These are phyloP conservation scores for Oasisia sp. DNA, from an alignment of 2,888 invertebrate species.

Conservation along the genomic window DNA sequence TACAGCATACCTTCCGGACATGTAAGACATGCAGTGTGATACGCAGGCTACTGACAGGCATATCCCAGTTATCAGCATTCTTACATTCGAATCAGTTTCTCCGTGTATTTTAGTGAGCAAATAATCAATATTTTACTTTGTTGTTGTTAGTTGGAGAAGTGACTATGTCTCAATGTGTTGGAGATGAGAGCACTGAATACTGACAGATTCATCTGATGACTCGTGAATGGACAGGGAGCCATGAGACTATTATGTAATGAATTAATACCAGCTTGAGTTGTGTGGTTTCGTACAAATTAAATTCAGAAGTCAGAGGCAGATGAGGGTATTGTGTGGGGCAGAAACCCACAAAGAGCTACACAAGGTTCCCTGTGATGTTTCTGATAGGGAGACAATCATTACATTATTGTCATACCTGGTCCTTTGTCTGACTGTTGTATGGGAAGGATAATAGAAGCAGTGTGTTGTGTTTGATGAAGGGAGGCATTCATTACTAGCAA, in stretches of 20 bases:
- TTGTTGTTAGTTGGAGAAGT: background rate
- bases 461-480: background rate
- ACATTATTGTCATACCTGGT: background rate
- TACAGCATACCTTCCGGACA: background rate
- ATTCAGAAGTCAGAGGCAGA: background rate
- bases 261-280: background rate
- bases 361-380: background rate
- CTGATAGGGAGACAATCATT: background rate
- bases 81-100: background rate
- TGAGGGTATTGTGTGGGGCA: background rate
- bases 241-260: background rate
- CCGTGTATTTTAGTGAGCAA: background rate
- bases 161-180: background rate
- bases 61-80: background rate
- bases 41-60: background rate
- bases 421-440: background rate
- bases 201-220: background rate
- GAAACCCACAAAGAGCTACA: conserved; percentile 4
- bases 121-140: background rate
- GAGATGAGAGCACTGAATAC: background rate
- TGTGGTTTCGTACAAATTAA: background rate
- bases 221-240: background rate
- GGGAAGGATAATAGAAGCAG: background rate
- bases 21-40: background rate
- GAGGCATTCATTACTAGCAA: background rate